Percentiles rank a stretch among this genome's conserved stretches.
These are phyloP conservation scores for Melipona quadrifasciata DNA, from an alignment of 1,140 invertebrate genomes.

Conservation along the genomic window DNA sequence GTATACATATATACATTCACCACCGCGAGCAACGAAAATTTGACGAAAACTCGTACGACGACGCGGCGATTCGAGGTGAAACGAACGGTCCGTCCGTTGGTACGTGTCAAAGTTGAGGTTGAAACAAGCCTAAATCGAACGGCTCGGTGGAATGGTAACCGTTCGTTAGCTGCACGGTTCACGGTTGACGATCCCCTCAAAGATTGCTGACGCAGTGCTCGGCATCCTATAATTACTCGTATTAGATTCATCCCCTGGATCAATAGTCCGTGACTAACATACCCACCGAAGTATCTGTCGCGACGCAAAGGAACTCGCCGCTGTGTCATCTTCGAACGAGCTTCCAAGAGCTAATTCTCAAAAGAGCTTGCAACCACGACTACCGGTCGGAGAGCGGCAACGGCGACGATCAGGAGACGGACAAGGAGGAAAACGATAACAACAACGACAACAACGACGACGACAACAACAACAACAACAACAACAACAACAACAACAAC, in stretches of 20 bases:
- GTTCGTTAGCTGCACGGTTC: neutral
- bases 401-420: neutral
- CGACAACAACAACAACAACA: constrained; percentile 16
- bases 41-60: neutral
- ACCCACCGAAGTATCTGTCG: neutral
- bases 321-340: constrained; percentile 10
- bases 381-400: neutral
- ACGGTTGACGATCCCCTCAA: constrained; percentile 18
- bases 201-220: constrained; percentile 19
- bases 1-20: neutral
- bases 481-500: constrained; percentile 5
- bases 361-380: constrained; percentile 35
- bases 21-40: neutral
- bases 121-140: neutral
- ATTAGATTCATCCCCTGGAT: constrained; percentile 21
- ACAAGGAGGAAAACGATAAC: neutral
- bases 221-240: constrained; percentile 30
- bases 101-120: neutral
- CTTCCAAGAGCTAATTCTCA: constrained; percentile 51
- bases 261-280: constrained; percentile 35
- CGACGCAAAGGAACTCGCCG: constrained; percentile 22
- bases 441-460: constrained; percentile 15
- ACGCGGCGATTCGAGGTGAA: neutral
- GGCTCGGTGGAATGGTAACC: neutral
- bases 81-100: accelerated